Evolutionary conservation across 1,140 invertebrate species (phyloP).

Genomic region (Diorhabda elongata): DNA sequence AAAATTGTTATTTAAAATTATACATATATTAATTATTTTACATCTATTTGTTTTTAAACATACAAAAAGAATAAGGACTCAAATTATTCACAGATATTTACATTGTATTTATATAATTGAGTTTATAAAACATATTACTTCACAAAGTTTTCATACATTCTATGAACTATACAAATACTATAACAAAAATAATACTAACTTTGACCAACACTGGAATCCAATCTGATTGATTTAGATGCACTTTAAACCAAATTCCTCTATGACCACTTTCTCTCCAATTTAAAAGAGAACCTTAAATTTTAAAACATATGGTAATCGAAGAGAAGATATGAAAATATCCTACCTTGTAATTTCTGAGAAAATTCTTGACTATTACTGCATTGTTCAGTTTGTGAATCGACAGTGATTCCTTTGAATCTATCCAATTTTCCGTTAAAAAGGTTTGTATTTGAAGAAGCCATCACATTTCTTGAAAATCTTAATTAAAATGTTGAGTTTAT

Average conservation of each 20-base stretch:
- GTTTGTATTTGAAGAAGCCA: neutral
- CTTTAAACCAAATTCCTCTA: conserved; percentile 80
- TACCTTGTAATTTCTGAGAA: conserved; percentile 56
- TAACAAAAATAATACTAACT: conserved; percentile 42
- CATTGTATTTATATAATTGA: no score
- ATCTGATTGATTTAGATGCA: conserved; percentile 62
- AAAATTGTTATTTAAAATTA: no score
- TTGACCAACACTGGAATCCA: conserved; percentile 75
- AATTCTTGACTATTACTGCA: conserved; percentile 52
- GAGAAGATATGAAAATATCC: conserved; percentile 5
- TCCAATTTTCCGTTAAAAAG: conserved; percentile 53
- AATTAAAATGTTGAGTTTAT: no score
- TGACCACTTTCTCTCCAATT: conserved; percentile 64
- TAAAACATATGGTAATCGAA: neutral
- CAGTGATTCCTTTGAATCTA: conserved; percentile 65
- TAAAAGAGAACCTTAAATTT: conserved; percentile 64
- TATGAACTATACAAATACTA: no score
- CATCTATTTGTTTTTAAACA: no score
- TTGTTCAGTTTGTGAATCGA: conserved; percentile 58
- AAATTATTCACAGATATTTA: no score
- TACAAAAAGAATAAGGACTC: no score
- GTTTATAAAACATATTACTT: no score
- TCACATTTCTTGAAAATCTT: neutral
- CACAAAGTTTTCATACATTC: no score
- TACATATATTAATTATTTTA: no score